Percentiles rank a stretch among this genome's conserved stretches.
Conservation (phyloP, 2,888 invertebrate species). For the Agriopis marginaria region DNA sequence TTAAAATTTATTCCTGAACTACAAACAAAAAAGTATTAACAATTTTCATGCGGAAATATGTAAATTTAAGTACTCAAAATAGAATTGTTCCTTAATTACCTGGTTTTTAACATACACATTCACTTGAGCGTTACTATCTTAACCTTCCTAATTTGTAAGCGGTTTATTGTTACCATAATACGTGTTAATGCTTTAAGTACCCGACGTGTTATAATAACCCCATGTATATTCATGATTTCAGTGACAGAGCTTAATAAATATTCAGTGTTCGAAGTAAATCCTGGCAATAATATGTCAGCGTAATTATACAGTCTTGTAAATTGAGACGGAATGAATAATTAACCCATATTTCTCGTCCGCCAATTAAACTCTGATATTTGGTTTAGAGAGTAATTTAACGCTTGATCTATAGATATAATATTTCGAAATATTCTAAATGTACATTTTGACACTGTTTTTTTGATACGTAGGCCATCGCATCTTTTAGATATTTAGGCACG, state of each 20-base stretch:
- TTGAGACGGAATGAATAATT: conserved; percentile 56
- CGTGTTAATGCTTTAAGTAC: conserved; percentile 39
- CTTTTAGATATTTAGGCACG: too few species aligned
- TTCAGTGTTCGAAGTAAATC: conserved; percentile 64
- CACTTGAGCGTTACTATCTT: too few species aligned
- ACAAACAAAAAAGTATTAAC: too few species aligned
- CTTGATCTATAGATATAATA: conserved; percentile 1
- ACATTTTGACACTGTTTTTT: too few species aligned
- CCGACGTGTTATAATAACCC: conserved; percentile 42
- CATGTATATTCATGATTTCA: conserved; percentile 66
- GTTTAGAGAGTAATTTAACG: conserved; percentile 16
- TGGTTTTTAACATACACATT: too few species aligned
- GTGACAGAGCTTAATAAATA: conserved; percentile 67
- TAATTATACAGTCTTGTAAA: conserved; percentile 57
- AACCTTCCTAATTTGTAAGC: background rate
- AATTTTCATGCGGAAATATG: too few species aligned
- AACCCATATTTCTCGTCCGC: conserved; percentile 37
- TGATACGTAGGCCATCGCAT: too few species aligned
- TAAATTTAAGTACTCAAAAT: too few species aligned
- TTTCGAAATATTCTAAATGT: background rate
- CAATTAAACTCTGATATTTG: conserved; percentile 42
- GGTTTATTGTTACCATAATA: conserved; percentile 28
- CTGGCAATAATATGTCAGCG: conserved; percentile 59
- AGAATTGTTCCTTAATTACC: too few species aligned
- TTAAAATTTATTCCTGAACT: too few species aligned